A percentile compares a stretch with the other conserved stretches of the same genome.
Conservation (phyloP, 2,113 vertebrate genomes). For the Pycnonotus jocosus region DNA sequence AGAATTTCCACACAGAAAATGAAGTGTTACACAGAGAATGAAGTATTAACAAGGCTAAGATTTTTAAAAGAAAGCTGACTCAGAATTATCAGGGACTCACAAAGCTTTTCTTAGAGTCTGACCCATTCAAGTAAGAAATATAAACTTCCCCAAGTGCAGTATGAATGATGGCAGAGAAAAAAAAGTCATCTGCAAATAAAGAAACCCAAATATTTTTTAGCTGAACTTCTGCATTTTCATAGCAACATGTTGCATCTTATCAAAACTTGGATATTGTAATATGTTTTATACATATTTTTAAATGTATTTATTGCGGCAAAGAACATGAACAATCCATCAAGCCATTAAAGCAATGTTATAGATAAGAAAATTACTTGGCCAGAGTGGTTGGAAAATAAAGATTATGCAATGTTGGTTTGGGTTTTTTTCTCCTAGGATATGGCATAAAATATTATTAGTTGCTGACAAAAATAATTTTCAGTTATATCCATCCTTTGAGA, state of each 20-base stretch:
- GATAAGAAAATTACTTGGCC: neutral
- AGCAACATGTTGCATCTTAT: neutral
- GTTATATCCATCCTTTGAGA: neutral
- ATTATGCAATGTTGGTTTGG: accelerated
- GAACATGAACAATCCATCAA: neutral
- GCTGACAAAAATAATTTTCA: neutral
- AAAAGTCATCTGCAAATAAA: neutral
- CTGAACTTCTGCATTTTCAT: neutral
- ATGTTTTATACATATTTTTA: neutral
- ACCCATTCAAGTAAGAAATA: neutral
- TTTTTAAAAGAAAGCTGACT: neutral
- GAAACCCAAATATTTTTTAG: neutral
- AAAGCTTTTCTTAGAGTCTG: neutral
- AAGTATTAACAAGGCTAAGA: neutral
- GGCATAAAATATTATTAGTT: neutral
- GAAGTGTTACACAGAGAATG: neutral
- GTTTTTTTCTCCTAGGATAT: neutral
- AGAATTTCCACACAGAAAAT: neutral
- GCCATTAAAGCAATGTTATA: neutral
- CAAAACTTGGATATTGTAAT: neutral
- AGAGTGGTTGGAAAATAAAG: neutral
- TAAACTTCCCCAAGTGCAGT: neutral
- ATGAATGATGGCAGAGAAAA: neutral
- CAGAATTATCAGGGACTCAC: neutral
- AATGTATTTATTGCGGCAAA: neutral